Evolutionary conservation across 2,797 vertebrate species (phyloP).

Genomic region (Falco biarmicus): DNA sequence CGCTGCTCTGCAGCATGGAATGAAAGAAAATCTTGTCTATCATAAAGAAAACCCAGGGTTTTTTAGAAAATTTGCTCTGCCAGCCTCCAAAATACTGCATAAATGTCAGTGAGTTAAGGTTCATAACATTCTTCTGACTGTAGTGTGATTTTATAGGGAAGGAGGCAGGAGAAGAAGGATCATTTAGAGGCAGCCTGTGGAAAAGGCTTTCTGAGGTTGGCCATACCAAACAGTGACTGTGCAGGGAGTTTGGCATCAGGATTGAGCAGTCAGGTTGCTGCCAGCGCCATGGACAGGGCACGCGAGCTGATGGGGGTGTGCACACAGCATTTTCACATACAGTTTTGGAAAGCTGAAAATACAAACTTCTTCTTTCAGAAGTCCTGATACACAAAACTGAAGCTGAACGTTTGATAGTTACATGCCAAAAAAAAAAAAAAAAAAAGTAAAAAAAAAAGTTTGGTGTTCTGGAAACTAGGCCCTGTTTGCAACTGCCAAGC

Average conservation of each 20-base stretch:
- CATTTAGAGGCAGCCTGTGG: neutral
- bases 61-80: neutral
- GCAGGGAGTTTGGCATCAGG: fast-evolving
- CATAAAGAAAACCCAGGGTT: neutral
- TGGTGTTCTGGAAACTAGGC: neutral
- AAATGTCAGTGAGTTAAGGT: neutral
- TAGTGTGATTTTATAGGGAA: neutral
- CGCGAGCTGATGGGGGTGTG: fast-evolving
- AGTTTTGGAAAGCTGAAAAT: neutral
- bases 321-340: fast-evolving
- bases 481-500: neutral
- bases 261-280: fast-evolving
- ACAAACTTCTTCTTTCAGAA: neutral
- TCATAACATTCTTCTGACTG: neutral
- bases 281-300: neutral
- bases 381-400: neutral
- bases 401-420: neutral
- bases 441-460: no score
- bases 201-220: neutral
- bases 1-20: neutral
- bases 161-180: neutral
- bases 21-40: neutral
- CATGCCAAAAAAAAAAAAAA: no score
- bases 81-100: neutral
- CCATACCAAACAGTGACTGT: fast-evolving